These are phyloP conservation scores for Phalacrocorax pelagicus DNA, from an alignment of 2,113 vertebrate genomes.

Conservation along the genomic window DNA sequence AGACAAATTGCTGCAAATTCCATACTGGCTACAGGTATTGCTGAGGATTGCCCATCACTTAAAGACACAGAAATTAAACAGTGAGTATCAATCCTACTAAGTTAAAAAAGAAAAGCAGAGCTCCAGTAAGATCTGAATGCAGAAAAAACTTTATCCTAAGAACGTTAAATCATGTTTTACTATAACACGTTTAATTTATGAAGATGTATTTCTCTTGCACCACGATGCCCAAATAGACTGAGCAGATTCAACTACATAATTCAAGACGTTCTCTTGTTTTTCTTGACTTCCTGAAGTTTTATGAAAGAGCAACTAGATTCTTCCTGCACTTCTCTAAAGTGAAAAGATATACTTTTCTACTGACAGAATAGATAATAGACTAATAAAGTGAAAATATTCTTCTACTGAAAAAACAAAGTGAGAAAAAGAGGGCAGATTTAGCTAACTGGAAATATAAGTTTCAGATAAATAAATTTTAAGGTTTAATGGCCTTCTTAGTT, in stretches of 20 bases:
- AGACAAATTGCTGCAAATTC: conserved; percentile 98
- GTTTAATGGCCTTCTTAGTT: neutral
- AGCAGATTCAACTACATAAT: neutral
- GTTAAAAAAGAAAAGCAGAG: neutral
- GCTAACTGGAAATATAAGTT: neutral
- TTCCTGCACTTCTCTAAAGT: neutral
- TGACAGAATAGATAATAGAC: neutral
- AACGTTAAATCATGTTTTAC: neutral
- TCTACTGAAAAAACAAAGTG: neutral
- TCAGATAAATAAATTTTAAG: neutral
- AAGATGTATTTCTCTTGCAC: neutral
- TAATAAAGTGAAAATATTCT: no score
- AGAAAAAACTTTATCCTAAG: neutral
- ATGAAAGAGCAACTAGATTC: neutral
- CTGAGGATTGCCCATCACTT: conserved; percentile 95
- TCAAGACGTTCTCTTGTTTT: neutral
- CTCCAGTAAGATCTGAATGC: neutral
- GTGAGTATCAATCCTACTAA: neutral
- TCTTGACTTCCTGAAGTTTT: neutral
- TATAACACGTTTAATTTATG: neutral
- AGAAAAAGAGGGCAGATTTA: neutral
- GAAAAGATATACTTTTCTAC: neutral
- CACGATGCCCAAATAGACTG: neutral
- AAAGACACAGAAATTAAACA: conserved; percentile 21
- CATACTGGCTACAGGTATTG: conserved; percentile 98